These are phyloP conservation scores for Heliconius himera DNA, from an alignment of 1,140 invertebrate genomes.

Conservation along the genomic window DNA sequence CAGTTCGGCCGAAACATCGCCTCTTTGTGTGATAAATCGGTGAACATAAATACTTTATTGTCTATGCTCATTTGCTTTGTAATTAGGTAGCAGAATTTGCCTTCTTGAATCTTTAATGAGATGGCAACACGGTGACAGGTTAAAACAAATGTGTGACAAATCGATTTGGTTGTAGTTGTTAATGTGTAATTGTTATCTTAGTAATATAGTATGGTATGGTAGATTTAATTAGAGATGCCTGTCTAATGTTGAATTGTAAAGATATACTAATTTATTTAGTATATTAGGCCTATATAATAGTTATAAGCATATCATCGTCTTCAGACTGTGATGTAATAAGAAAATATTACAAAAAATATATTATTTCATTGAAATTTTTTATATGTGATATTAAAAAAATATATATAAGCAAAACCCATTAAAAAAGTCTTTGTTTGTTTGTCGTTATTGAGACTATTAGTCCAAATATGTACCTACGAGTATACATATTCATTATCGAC, in stretches of 20 bases:
- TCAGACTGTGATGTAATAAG: no score
- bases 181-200: slow-evolving; percentile 2
- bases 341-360: no score
- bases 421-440: no score
- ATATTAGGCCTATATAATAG: no score
- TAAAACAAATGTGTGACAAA: slow-evolving; percentile 63
- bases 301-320: no score
- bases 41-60: slow-evolving; percentile 80
- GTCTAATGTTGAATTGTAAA: background rate
- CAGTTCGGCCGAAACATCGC: slow-evolving; percentile 67
- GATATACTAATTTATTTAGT: background rate
- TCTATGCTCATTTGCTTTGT: slow-evolving; percentile 71
- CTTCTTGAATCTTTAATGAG: slow-evolving; percentile 72
- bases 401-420: no score
- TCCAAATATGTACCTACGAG: no score
- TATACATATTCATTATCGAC: no score
- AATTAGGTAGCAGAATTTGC: slow-evolving; percentile 81
- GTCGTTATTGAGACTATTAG: no score
- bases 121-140: slow-evolving; percentile 43
- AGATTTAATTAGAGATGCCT: background rate
- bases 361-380: no score
- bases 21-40: slow-evolving; percentile 77
- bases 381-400: no score
- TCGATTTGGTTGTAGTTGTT: slow-evolving; percentile 32
- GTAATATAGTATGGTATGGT: slow-evolving; percentile 22